phyloP scores from a whole-genome alignment of 2,797 vertebrate genomes.

The Erethizon dorsatum region DNA sequence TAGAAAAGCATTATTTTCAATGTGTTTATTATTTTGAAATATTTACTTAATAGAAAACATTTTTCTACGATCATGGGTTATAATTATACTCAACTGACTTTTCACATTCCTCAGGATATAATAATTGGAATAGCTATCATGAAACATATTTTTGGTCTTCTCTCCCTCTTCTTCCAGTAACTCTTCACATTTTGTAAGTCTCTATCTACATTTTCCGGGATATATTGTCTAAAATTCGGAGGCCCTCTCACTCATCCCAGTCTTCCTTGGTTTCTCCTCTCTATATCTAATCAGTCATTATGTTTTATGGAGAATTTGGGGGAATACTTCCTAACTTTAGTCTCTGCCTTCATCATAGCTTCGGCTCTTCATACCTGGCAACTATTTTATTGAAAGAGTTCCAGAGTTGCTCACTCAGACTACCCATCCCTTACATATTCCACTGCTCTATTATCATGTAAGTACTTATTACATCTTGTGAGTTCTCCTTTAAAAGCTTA shows the following conservation, averaged over 20 bases:
- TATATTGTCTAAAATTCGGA: background rate
- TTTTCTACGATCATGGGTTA: background rate
- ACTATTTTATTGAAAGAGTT: background rate
- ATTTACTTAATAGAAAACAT: background rate
- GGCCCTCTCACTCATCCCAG: background rate
- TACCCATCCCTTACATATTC: accelerated
- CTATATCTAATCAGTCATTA: background rate
- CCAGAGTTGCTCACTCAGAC: background rate
- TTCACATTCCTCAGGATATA: background rate
- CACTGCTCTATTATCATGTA: background rate
- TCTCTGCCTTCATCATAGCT: background rate
- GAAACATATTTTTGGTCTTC: background rate
- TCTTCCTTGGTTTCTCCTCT: background rate
- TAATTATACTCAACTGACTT: background rate
- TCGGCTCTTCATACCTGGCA: background rate
- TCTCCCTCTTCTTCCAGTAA: background rate
- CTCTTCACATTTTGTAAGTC: background rate
- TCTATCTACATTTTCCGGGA: background rate
- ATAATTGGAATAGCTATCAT: background rate
- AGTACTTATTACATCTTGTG: background rate
- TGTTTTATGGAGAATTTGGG: background rate
- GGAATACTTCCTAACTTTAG: background rate
- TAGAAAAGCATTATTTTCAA: background rate
- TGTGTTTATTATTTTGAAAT: background rate
- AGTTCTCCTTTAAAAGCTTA: background rate